Base-by-base conservation (phyloP, 2,888 invertebrate genomes). In the Malacosoma neustria region DNA sequence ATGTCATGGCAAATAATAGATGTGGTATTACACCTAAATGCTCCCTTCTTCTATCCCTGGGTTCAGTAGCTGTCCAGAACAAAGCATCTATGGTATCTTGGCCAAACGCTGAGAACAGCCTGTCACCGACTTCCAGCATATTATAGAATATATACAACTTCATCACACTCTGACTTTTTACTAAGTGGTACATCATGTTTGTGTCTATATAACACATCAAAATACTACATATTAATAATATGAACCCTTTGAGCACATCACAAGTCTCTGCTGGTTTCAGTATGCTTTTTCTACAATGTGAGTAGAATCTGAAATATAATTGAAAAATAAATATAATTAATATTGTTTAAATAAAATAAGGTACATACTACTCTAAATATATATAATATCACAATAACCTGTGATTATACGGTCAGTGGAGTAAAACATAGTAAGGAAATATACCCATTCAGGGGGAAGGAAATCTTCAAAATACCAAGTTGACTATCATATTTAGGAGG, bases 81-180 rank as follows among this genome's bases (percentile, higher is more conserved):
- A 99, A 81, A 2, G 99, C 96, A 87, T 99, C 99, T 45, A 99
- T 93, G 5, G 97, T 96, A 67, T 99, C 99, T 82, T 99, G 98
- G 1, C 99, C 98, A 81, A 98, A 97, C 22, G 97, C 96, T 39
- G 98, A 98, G 65, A 99, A 93, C 48, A 99, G 81, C 46, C 97
- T 89, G 80, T 99, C 99, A 9, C 97, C 97, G 35, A 98, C 97
- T 87, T 99, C 99, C 41, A 99, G 84, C 98, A 99, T 99, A 72
- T 99, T 99, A 76, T 97, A 99, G 85, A 99, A 98, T 68, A 99
- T 98, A 69, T 99, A 99, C 49, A 99, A 86, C 68, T 99, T 99
- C 76, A 99, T 99, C 45, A 99, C 97, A 49, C 98, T 98, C 69
- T 99, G 99, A 59, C 98, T 98, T 71, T 96, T 96, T 33, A 96